These are phyloP conservation scores for Thymelicus lineola DNA, from an alignment of 2,888 invertebrate species.

Conservation along the genomic window DNA sequence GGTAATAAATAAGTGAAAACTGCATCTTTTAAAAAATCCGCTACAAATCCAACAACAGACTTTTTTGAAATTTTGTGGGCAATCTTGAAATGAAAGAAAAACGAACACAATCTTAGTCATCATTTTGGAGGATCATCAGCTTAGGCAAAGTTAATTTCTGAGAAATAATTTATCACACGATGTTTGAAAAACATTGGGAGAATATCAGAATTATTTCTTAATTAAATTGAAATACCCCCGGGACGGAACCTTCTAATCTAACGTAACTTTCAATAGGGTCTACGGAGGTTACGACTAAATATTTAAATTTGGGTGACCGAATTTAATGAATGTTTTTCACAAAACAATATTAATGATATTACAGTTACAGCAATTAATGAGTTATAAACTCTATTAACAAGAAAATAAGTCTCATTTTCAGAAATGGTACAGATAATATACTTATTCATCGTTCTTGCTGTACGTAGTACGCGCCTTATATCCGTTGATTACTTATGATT, in stretches of 20 bases:
- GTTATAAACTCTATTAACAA: not conserved
- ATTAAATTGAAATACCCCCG: not conserved
- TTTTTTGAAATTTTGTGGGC: too few species aligned
- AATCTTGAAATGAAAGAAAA: too few species aligned
- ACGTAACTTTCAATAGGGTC: not conserved
- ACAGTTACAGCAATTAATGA: not conserved
- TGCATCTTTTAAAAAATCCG: too few species aligned
- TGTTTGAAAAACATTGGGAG: not conserved
- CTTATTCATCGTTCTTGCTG: conserved; percentile 17
- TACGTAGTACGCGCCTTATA: conserved; percentile 21
- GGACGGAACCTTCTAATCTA: not conserved
- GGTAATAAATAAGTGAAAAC: too few species aligned
- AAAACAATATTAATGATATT: conserved; percentile 6
- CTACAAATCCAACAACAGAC: too few species aligned
- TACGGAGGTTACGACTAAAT: not conserved
- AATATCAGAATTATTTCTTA: not conserved
- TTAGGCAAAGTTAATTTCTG: too few species aligned
- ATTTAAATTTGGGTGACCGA: conserved; percentile 5
- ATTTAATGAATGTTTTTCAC: conserved; percentile 3
- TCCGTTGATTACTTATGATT: conserved; percentile 31
- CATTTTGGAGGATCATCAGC: too few species aligned
- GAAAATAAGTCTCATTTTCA: conserved; percentile 12
- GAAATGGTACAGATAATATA: conserved; percentile 5
- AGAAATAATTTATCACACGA: not conserved
- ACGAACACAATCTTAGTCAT: too few species aligned